These are phyloP conservation scores for Eugnorisma glareosa DNA, from an alignment of 2,888 invertebrate species.

Conservation along the genomic window DNA sequence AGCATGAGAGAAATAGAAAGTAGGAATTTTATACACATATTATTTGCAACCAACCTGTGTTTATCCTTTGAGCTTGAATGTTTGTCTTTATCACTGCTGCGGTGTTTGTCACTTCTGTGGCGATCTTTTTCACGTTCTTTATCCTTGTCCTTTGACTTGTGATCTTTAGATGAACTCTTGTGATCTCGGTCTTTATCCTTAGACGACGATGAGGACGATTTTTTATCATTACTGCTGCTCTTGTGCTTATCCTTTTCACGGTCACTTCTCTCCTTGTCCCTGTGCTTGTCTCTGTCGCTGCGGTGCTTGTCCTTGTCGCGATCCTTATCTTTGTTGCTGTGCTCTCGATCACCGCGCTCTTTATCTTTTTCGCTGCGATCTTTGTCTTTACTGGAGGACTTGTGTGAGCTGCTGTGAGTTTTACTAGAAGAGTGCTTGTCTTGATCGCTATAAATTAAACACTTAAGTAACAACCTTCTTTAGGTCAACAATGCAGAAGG, in stretches of 20 bases:
- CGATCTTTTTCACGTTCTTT: conserved; percentile 83
- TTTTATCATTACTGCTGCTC: conserved; percentile 79
- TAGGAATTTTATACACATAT: conserved; percentile 2
- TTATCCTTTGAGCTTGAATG: conserved; percentile 90
- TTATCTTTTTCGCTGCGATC: conserved; percentile 83
- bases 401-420: conserved; percentile 90
- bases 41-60: conserved; percentile 83
- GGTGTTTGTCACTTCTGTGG: conserved; percentile 85
- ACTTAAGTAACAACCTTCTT: conserved; percentile 43
- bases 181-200: conserved; percentile 85
- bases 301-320: conserved; percentile 82
- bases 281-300: conserved; percentile 86
- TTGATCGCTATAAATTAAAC: conserved; percentile 81
- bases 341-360: conserved; percentile 77
- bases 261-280: conserved; percentile 77
- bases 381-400: conserved; percentile 89
- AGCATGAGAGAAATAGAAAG: conserved; percentile 17
- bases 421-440: conserved; percentile 90
- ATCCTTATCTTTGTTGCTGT: conserved; percentile 76
- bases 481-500: conserved; percentile 33
- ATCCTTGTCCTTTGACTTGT: conserved; percentile 70
- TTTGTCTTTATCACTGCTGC: conserved; percentile 83
- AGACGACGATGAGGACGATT: conserved; percentile 82
- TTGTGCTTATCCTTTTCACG: conserved; percentile 80
- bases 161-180: conserved; percentile 70